These are phyloP conservation scores for Leptodactylus fuscus DNA, from an alignment of 2,113 vertebrate genomes.

Conservation along the genomic window DNA sequence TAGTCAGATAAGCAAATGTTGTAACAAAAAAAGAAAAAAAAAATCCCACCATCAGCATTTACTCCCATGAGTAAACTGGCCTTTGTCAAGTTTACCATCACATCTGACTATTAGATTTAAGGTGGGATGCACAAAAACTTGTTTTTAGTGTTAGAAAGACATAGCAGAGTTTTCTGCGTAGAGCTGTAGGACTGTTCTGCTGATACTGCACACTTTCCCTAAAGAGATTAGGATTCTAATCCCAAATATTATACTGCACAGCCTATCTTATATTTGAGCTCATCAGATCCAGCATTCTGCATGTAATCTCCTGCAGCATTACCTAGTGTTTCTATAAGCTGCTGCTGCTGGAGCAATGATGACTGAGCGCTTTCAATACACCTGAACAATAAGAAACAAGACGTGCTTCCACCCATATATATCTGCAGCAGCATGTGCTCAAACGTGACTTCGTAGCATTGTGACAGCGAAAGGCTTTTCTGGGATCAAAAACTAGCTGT, in stretches of 20 bases:
- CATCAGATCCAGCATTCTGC: conserved; percentile 83
- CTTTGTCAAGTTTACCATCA: conserved; percentile 15
- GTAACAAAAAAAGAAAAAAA: too few species aligned
- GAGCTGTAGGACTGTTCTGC: conserved; percentile 72
- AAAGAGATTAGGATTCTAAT: conserved; percentile 97
- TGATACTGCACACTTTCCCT: conserved; percentile 89
- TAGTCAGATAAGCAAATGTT: neutral
- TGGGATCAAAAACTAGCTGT: neutral
- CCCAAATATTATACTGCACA: conserved; percentile 86
- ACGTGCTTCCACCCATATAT: neutral
- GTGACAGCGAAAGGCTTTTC: neutral
- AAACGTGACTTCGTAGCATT: neutral
- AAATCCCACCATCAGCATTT: neutral
- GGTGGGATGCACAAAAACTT: neutral
- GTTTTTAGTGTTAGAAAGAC: conserved; percentile 15
- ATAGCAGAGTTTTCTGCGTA: conserved; percentile 40
- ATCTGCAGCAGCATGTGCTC: neutral
- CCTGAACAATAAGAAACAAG: conserved; percentile 16
- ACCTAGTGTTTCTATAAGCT: conserved; percentile 71
- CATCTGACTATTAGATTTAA: conserved; percentile 6
- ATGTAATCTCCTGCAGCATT: conserved; percentile 79
- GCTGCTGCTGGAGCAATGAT: conserved; percentile 62
- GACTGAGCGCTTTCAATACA: conserved; percentile 54
- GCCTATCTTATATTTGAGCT: conserved; percentile 82
- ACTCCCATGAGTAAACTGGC: neutral